phyloP scores from a whole-genome alignment of 2,113 vertebrate genomes.

The Mormyrus lacerda region DNA sequence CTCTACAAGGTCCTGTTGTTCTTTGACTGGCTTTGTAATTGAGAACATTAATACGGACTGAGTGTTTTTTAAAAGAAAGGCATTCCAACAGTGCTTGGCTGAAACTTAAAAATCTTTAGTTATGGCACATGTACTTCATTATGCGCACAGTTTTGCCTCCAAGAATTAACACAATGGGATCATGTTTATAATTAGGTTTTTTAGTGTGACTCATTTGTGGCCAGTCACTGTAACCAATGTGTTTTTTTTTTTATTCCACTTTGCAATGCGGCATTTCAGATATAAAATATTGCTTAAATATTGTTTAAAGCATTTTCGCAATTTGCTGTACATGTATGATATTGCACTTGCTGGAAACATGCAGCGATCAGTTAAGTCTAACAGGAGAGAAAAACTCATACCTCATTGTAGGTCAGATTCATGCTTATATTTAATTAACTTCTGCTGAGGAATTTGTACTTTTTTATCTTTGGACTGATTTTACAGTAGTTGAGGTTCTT shows the following conservation, averaged over 20 bases:
- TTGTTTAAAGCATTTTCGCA: not conserved
- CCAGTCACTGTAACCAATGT: not conserved
- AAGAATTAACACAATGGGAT: not conserved
- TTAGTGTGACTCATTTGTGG: not conserved
- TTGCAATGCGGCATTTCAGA: not conserved
- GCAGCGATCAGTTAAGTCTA: not conserved
- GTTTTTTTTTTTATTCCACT: not conserved
- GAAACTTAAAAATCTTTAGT: not conserved
- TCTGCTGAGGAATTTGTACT: not conserved
- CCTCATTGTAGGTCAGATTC: not conserved
- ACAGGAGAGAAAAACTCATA: not conserved
- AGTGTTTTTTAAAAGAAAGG: not conserved
- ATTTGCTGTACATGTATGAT: not conserved
- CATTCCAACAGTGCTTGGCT: not conserved
- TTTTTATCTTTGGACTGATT: not conserved
- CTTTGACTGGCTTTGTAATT: not conserved
- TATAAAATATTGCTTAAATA: not conserved
- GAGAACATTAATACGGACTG: not conserved
- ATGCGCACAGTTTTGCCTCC: slow-evolving; percentile 5
- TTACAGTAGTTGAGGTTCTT: not conserved
- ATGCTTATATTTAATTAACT: not conserved
- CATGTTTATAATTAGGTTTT: slow-evolving; percentile 9
- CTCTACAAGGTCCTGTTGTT: not conserved
- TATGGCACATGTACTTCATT: not conserved
- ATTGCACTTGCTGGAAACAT: not conserved